Conservation (phyloP, 2,797 vertebrate genomes). For the Enteromius fasciolatus region DNA sequence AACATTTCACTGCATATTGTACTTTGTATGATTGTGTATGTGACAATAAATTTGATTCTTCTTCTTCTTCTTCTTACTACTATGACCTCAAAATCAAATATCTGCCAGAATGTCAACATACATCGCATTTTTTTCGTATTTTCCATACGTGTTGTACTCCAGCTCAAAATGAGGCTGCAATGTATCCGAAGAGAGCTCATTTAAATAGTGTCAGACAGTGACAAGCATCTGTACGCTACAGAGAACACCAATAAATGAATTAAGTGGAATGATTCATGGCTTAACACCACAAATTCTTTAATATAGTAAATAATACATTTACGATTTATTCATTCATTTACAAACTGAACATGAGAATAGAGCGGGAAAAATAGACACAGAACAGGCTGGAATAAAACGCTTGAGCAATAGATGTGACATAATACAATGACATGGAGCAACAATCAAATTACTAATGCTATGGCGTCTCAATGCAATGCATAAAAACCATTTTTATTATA, state of each 20-base stretch:
- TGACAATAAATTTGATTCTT: no score
- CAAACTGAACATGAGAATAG: not conserved
- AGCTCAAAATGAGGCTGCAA: not conserved
- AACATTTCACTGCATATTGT: no score
- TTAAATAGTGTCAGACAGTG: not conserved
- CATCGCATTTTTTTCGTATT: not conserved
- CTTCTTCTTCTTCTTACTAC: no score
- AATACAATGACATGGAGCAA: not conserved
- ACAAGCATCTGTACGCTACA: not conserved
- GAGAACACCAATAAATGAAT: not conserved
- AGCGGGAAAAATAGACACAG: not conserved
- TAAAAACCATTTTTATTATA: not conserved
- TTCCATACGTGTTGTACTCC: not conserved
- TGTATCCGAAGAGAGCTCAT: not conserved
- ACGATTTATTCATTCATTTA: not conserved
- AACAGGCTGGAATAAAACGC: not conserved
- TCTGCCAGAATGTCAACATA: not conserved
- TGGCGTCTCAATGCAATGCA: not conserved
- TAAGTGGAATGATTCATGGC: not conserved
- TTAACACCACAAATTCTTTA: not conserved
- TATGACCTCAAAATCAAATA: not conserved
- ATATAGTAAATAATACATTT: not conserved
- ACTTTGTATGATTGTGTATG: no score
- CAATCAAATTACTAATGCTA: not conserved
- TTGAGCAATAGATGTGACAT: not conserved